Evolutionary conservation across 2,113 vertebrate genomes (phyloP).

Genomic region (Psammodynastes pulverulentus): DNA sequence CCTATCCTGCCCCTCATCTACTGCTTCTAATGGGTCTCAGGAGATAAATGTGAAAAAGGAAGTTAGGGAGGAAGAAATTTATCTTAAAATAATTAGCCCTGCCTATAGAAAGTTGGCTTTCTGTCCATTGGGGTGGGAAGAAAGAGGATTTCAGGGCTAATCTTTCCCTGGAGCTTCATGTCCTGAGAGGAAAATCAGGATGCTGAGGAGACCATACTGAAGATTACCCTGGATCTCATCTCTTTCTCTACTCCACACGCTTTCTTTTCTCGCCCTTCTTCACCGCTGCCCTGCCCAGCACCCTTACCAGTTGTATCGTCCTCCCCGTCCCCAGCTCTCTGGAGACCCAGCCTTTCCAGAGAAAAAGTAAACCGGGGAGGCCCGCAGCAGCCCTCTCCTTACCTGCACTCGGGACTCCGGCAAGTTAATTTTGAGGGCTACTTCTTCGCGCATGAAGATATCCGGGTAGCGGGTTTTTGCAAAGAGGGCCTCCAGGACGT

Average conservation of each 20-base stretch:
- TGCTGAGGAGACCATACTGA: neutral
- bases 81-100: neutral
- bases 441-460: slow-evolving; percentile 98
- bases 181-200: neutral
- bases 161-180: neutral
- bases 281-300: neutral
- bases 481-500: slow-evolving; percentile 92
- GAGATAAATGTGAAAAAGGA: neutral
- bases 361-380: neutral
- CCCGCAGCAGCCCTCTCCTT: slow-evolving; percentile 30
- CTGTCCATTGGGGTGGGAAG: neutral
- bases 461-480: slow-evolving; percentile 96
- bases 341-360: neutral
- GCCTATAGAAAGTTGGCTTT: neutral
- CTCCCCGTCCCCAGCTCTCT: neutral
- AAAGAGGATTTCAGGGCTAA: neutral
- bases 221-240: neutral
- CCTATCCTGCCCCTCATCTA: neutral
- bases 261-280: neutral
- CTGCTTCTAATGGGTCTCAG: neutral
- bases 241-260: neutral
- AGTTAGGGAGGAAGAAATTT: neutral
- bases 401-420: slow-evolving; percentile 94
- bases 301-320: neutral
- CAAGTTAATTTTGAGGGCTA: slow-evolving; percentile 97